Evolutionary conservation across 2,113 vertebrate genomes (phyloP), one percentile per base, ranked within the genome.

Genomic region (Crypturellus undulatus): DNA sequence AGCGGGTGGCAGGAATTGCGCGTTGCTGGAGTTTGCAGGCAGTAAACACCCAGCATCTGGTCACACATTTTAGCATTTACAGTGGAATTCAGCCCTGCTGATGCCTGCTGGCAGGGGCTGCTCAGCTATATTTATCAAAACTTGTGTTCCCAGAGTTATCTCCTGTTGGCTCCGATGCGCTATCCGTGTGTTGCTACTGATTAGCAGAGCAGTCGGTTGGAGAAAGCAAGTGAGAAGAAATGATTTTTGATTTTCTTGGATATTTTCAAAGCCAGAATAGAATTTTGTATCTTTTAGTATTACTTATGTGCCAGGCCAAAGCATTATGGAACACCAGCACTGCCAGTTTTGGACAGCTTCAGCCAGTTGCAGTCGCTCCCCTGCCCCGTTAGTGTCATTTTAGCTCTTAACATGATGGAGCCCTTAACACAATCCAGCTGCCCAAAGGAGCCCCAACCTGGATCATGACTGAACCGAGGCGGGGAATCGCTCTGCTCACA

Each of bases 51-150:
- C 36, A 87, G 51, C 52, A 78, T 68, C 78, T 94, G 69, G 36
- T 84, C 62, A 60, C 63, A 67, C 14, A 25, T 68, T 81, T 79
- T 49, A 88, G 64, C 34, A 4, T 65, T 83, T 84, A 49, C 15
- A 71, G 51, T 82, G 69, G 28, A 73, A 65, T 86, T 86, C 16
- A 4, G 6, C 93, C 49, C 67, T 92, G n/a, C 36, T 67, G 77
- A 56, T 90, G 52, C 38, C 24, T 93, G 65, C 54, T 78, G 62
- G 30, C 59, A 56, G 76, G 71, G 36, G 36, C 73, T 47, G 52
- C 77, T 94, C 70, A 59, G 42, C 38, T 89, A 3, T 72, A 65
- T 81, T 79, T 95, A 49, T 77, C 42, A 90, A 36, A 83, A 52
- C 10, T 56, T 65, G 6, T 70, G 36, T 79, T 87, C 17, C 40